Percentiles rank a stretch among this genome's conserved stretches.
Conservation (phyloP, 2,888 invertebrate genomes). For the Acanthacorydalis orientalis region DNA sequence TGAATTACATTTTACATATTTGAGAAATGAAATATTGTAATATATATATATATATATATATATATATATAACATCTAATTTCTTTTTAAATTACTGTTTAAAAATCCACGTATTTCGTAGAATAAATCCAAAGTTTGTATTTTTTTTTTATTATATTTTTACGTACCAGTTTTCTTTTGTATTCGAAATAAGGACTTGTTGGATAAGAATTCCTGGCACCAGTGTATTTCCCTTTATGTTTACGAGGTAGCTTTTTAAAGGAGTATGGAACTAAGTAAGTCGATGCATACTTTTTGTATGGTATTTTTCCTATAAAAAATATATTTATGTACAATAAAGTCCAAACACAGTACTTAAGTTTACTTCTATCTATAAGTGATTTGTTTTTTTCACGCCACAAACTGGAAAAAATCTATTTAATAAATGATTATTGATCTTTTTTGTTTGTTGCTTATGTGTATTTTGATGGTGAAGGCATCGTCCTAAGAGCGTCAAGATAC, state of each 20-base stretch:
- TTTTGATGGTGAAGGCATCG: not conserved
- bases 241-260: slow-evolving; percentile 12
- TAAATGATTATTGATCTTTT: no score
- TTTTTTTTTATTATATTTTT: not conserved
- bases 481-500: no score
- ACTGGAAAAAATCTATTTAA: no score
- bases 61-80: no score
- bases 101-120: no score
- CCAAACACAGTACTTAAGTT: not conserved
- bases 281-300: slow-evolving; percentile 10
- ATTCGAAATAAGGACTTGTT: slow-evolving; percentile 21
- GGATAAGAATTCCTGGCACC: slow-evolving; percentile 19
- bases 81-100: no score
- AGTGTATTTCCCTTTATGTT: slow-evolving; percentile 16
- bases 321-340: not conserved
- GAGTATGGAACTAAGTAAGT: slow-evolving; percentile 20
- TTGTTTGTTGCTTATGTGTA: no score
- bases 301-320: not conserved
- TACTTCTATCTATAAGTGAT: not conserved
- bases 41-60: no score
- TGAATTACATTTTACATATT: no score
- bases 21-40: no score
- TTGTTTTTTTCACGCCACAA: no score
- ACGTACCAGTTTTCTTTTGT: slow-evolving; percentile 15
- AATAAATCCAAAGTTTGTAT: no score